Percentiles rank a stretch among this genome's conserved stretches.
Evolutionary conservation across 64 coral and sea anemone species (phyloP).

Genomic region (Porites lutea): DNA sequence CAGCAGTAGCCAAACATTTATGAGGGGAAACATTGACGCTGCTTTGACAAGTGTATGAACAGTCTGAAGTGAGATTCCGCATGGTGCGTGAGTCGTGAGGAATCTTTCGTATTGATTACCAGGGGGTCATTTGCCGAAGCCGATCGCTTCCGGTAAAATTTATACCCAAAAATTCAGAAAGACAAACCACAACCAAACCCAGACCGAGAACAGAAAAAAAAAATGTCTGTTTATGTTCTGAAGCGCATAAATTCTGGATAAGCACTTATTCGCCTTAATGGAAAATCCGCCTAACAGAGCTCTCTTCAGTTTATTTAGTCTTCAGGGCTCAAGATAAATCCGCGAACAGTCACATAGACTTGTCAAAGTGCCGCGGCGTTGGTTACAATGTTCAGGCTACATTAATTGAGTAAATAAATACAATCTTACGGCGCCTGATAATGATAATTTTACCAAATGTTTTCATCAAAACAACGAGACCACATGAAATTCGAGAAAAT

Average conservation of each 20-base stretch:
- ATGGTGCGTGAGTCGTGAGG: neutral
- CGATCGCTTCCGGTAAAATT: conserved; percentile 65
- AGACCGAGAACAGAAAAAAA: neutral
- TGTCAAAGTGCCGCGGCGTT: neutral
- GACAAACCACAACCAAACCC: conserved; percentile 20
- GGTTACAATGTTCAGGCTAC: neutral
- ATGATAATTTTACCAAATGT: conserved; percentile 75
- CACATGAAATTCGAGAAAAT: conserved; percentile 26
- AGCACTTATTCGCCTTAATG: neutral
- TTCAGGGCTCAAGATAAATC: neutral
- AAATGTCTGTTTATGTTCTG: neutral
- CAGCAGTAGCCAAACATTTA: neutral
- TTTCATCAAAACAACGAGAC: conserved; percentile 63
- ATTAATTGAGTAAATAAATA: conserved; percentile 80
- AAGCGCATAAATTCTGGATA: neutral
- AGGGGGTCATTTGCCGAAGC: conserved; percentile 80
- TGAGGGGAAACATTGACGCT: too few species aligned
- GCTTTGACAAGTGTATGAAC: neutral
- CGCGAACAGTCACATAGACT: neutral
- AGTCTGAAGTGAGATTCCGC: neutral
- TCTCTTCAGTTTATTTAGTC: neutral
- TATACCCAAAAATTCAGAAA: conserved; percentile 21
- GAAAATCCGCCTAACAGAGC: neutral
- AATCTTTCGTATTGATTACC: conserved; percentile 64
- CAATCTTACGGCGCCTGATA: conserved; percentile 28